Evolutionary conservation across 1,140 invertebrate species (phyloP), one percentile per base, ranked within the genome.

Genomic region (Ephestia elutella): DNA sequence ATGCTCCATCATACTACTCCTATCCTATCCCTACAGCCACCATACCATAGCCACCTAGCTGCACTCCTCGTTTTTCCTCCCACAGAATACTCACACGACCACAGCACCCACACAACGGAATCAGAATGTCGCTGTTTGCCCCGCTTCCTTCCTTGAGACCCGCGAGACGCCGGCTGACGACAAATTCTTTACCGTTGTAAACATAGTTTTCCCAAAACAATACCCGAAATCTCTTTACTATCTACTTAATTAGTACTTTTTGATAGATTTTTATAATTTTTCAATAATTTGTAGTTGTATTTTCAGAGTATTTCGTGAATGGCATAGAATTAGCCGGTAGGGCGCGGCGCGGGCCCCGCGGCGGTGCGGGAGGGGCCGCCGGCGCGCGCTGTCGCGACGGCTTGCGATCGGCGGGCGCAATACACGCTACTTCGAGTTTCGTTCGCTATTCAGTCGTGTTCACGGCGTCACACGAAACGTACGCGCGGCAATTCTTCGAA

Each of bases 221-320:
- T 44, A 5, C 38, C 3, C 2, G 7, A 44, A 44, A 10, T 44
- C 38, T 5, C 5, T n/a, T 44, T 44, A 5, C 15, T 44, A 15
- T 15, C 8, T 38, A 38, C 32, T 38, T 8, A n/a, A n/a, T n/a
- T n/a, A n/a, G 21, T 3, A 25, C 21, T 2, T 44, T 15, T 15
- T 44, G n/a, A 44, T 17, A 15, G 5, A 44, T 44, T 44, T 4
- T 4, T 17, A 17, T 44, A 1, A 44, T 15, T 9, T 44, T 44
- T 44, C 15, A 15, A 15, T 17, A 44, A 15, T 44, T 44, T 44
- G 9, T n/a, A 53, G 50, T 53, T 76, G 79, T 85, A 87, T 81
- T 83, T 83, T 78, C 80, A 85, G 77, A 78, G 80, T 73, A 83
- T 83, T 80, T 80, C 63, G 72, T 83, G 83, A 83, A 87, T 83